These are phyloP conservation scores for Chaetoderma sp. DNA, from an alignment of 2,888 invertebrate genomes.

Conservation along the genomic window DNA sequence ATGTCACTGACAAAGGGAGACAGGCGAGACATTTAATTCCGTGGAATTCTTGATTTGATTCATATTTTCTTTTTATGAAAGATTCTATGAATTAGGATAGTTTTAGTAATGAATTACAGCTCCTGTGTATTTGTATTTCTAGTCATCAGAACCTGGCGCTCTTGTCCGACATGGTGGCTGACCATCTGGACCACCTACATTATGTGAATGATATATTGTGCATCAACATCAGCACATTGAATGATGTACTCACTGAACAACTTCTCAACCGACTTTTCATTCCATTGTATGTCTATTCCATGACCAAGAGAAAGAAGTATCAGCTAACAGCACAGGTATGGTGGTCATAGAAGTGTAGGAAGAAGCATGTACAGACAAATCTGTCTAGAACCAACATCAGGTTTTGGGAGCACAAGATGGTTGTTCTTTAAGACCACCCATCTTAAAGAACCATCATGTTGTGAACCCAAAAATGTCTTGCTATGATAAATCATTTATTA, in stretches of 20 bases:
- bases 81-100: no score
- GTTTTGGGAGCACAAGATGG: background rate
- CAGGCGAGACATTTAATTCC: no score
- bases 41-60: no score
- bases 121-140: slow-evolving; percentile 18
- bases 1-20: no score
- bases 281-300: slow-evolving; percentile 92
- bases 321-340: slow-evolving; percentile 11
- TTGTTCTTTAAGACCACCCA: no score
- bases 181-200: slow-evolving; percentile 96
- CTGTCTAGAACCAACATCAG: background rate
- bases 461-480: no score
- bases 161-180: slow-evolving; percentile 93
- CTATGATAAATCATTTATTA: no score
- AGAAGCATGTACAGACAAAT: background rate
- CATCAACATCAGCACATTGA: slow-evolving; percentile 90
- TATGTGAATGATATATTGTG: slow-evolving; percentile 96
- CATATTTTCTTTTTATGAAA: no score
- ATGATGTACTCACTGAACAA: slow-evolving; percentile 94
- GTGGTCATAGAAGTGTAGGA: no score
- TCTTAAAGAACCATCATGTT: no score
- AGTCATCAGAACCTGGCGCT: slow-evolving; percentile 92
- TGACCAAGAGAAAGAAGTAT: slow-evolving; percentile 75
- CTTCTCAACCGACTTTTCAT: slow-evolving; percentile 91
- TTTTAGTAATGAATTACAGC: no score